A percentile compares a stretch with the other conserved stretches of the same genome.
These are phyloP conservation scores for Phoxinus phoxinus DNA, from an alignment of 2,113 vertebrate species.

Conservation along the genomic window DNA sequence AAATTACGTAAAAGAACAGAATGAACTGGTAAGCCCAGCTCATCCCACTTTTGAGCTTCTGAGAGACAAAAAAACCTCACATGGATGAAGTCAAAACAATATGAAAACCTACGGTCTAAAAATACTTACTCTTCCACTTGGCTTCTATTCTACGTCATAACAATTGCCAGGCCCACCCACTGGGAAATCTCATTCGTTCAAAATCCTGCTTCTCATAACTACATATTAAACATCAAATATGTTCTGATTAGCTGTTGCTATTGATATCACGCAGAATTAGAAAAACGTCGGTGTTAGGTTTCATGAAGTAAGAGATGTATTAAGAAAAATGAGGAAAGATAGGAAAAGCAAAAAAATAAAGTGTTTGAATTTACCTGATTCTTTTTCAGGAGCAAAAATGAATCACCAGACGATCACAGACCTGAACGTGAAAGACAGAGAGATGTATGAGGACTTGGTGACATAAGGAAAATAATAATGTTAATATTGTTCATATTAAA, in stretches of 20 bases:
- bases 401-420: slow-evolving; percentile 56
- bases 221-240: neutral
- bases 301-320: neutral
- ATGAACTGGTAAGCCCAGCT: slow-evolving; percentile 12
- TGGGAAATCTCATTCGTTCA: neutral
- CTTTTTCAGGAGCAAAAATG: slow-evolving; percentile 32
- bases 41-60: neutral
- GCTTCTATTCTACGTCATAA: neutral
- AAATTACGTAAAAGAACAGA: slow-evolving; percentile 25
- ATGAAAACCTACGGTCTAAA: neutral
- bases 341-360: neutral
- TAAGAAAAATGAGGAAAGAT: neutral
- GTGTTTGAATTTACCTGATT: slow-evolving; percentile 63
- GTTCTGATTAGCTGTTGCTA: neutral
- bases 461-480: neutral
- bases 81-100: neutral
- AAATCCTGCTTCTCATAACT: neutral
- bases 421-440: slow-evolving; percentile 56
- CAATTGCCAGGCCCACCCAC: neutral
- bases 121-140: neutral
- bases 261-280: neutral
- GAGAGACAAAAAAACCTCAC: neutral
- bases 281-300: neutral
- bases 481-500: too few relatives aligned
- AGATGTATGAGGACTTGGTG: neutral